Base-by-base conservation (phyloP, 2,888 invertebrate genomes). In the Petrophora chlorosata region DNA sequence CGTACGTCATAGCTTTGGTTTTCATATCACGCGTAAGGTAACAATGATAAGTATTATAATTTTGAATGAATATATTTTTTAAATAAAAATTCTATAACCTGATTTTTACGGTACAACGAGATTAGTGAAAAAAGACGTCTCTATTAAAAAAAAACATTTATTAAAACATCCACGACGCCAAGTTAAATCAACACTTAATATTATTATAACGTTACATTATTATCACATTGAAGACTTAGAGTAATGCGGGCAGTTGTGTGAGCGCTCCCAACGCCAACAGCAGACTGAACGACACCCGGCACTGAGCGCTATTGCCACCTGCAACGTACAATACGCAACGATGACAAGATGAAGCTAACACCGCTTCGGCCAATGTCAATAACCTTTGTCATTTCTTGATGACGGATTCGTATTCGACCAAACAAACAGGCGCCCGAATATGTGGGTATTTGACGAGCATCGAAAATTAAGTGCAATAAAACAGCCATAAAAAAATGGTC, bases 191-290 rank as follows among this genome's bases (percentile, higher is more conserved):
- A 70, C 63, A 67, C 64, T 73, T 66, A 66, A 58, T 59, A 60
- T 55, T 38, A 51, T 22, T 40, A 16, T 5, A 38, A 32, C 54
- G 53, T 50, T 46, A 64, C 55, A 68, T 76, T 74, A 73, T 63
- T 75, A 74, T 76, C 76, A 78, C 74, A 73, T 60, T 54, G 41
- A 49, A 52, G 32, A 39, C 10, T 63, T 45, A 62, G 36, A 53
- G 19, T 42, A 49, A 46, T 15, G 51, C 40, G 28, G 44, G 47
- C 28, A 65, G 41, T 45, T 51, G 52, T 23, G 56, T 38, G 41
- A 61, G 22, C 23, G 56, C 26, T 17, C 57, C 55, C 19, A 65
- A 63, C 8, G 48, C 36, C 16, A 54, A 28, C 29, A 64, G 43
- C 34, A 70, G 44, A 12, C 43, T 12, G 67, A 69, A 66, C 4